Evolutionary conservation across 1,140 invertebrate genomes (phyloP).

Genomic region (Bombus picipes): DNA sequence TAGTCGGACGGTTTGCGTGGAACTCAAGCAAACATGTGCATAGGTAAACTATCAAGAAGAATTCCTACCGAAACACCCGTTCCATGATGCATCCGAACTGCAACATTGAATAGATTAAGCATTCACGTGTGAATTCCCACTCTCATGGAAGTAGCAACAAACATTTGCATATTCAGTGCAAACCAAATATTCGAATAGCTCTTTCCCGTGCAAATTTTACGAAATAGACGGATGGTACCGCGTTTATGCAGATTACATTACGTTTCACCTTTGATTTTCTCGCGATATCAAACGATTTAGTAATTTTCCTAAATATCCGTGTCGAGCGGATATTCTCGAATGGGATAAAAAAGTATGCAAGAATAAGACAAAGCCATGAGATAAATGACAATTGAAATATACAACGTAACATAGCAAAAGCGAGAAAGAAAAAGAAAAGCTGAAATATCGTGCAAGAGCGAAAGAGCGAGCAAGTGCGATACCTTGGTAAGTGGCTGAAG

Average conservation of each 20-base stretch:
- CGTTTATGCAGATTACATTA: constrained; percentile 8
- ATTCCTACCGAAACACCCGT: neutral
- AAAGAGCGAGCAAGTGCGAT: constrained; percentile 67
- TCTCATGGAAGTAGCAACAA: constrained; percentile 6
- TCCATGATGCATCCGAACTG: neutral
- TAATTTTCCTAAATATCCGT: neutral
- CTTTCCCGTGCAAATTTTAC: neutral
- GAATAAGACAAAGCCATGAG: too few species aligned
- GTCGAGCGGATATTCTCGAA: neutral
- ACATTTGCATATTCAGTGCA: constrained; percentile 20
- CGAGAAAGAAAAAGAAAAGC: constrained; percentile 10
- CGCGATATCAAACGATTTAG: neutral
- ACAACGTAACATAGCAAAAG: neutral
- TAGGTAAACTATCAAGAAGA: neutral
- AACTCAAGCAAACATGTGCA: neutral
- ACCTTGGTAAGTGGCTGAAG: constrained; percentile 78
- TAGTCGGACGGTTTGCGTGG: neutral
- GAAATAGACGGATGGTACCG: neutral
- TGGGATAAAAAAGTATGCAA: too few species aligned
- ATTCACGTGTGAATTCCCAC: neutral
- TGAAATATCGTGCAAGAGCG: constrained; percentile 45
- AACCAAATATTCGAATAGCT: constrained; percentile 22
- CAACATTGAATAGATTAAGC: constrained; percentile 39
- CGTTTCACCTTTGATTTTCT: neutral
- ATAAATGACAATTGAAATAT: neutral